These are phyloP conservation scores for Pantelozetes paolii DNA, from an alignment of 2,888 invertebrate genomes.

Conservation along the genomic window DNA sequence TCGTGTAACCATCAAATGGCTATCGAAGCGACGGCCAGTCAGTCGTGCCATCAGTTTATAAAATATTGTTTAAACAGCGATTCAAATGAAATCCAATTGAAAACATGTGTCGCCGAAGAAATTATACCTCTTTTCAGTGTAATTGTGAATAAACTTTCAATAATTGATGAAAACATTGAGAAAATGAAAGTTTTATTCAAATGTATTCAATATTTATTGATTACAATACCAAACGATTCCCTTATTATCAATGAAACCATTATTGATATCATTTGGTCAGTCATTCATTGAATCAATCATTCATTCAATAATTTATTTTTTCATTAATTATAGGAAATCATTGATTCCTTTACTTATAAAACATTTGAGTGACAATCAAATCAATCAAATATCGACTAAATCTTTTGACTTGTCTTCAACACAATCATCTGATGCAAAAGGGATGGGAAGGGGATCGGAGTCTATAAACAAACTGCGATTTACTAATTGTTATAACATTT, in stretches of 20 bases:
- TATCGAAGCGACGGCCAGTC: constrained; percentile 38
- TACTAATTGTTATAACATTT: background rate
- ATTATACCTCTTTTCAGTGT: background rate
- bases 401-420: background rate
- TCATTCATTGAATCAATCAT: background rate
- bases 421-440: constrained; percentile 13
- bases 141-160: background rate
- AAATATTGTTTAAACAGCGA: constrained; percentile 33
- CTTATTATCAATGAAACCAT: background rate
- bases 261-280: constrained; percentile 19
- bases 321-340: background rate
- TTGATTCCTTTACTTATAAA: constrained; percentile 1
- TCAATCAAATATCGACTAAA: background rate
- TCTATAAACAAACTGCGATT: background rate
- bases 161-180: background rate
- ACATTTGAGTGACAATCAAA: background rate
- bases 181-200: constrained; percentile 21
- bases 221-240: constrained; percentile 37
- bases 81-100: background rate
- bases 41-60: constrained; percentile 37
- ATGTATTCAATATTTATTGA: constrained; percentile 34
- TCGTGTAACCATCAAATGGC: constrained; percentile 11
- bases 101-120: background rate
- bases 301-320: too few relatives aligned
- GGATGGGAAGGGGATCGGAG: constrained; percentile 11